Evolutionary conservation across 2,888 invertebrate genomes (phyloP), one percentile per base, ranked within the genome.

Genomic region (Oscheius myriophilus): DNA sequence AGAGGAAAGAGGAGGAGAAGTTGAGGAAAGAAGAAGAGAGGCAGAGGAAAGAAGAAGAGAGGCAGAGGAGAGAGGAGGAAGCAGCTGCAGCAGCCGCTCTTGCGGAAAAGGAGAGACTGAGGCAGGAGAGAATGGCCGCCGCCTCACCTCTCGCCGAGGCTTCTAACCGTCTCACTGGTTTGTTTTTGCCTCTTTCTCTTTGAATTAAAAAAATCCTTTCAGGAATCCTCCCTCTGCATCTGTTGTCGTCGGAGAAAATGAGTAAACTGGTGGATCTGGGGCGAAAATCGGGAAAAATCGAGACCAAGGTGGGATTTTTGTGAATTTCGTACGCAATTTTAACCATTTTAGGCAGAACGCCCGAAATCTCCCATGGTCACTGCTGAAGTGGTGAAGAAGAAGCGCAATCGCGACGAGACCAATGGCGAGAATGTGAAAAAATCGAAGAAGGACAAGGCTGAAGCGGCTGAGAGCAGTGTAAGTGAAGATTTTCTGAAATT

Each of bases 201-300:
- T n/a, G n/a, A n/a, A n/a, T n/a, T n/a, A 7, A 18, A 45, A 21
- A 6, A 52, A 18, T 41, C n/a, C 25, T 57, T 66, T 46, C 18
- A 66, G 66, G 66, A n/a, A 33, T 25, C 2, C 39, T 66, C 1
- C 26, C 51, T 39, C 51, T 66, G 11, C 33, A 25, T 12, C 26
- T 23, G 18, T 49, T 66, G 11, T 59, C 67, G n/a, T 21, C 39
- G 6, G 53, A 66, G 9, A 41, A 59, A 16, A 49, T 67, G 52
- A 18, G 26, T 2, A 49, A 59, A 25, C 42, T 67, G 23, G 16
- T 61, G 41, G 58, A 65, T 33, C 49, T 58, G 23, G 33, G 64
- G n/a, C 46, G 39, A 23, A 55, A 26, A 26, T 25, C 12, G 18
- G 54, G 42, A 51, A 65, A 53, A 51, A 49, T 43, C 25, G 57